Evolutionary conservation across 2,113 vertebrate genomes (phyloP).

Genomic region (Halcyon senegalensis): DNA sequence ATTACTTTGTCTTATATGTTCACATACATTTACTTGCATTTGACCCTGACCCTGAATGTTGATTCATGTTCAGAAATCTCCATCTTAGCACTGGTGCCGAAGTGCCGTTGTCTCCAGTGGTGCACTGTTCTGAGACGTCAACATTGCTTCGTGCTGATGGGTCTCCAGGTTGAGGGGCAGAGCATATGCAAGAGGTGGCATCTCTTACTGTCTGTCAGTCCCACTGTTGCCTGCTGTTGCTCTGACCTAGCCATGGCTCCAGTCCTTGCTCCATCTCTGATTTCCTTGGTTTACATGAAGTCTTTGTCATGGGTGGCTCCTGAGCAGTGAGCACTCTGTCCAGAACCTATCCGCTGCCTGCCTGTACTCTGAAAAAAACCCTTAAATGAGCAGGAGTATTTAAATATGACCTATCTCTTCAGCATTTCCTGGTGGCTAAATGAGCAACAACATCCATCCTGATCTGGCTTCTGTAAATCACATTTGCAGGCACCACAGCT

Average conservation of each 20-base stretch:
- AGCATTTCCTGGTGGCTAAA: not conserved
- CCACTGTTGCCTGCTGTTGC: not conserved
- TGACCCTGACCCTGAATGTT: not conserved
- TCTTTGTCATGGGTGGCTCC: not conserved
- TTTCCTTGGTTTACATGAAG: not conserved
- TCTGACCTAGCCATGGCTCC: not conserved
- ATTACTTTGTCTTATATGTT: not conserved
- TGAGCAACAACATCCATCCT: no score
- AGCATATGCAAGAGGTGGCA: not conserved
- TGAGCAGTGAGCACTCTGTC: not conserved
- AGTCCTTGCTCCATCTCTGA: not conserved
- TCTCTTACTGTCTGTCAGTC: not conserved
- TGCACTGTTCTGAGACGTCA: not conserved
- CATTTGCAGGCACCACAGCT: not conserved
- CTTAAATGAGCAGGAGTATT: not conserved
- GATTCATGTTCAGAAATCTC: not conserved
- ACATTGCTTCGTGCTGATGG: not conserved
- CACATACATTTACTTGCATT: not conserved
- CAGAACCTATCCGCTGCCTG: not conserved
- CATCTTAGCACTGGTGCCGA: fast-evolving
- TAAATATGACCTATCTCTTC: not conserved
- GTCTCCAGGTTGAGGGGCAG: not conserved
- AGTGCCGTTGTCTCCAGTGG: not conserved
- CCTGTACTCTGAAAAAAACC: not conserved
- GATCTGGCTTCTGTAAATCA: not conserved